Base-by-base conservation (phyloP, 35 echinoderm and acorn worm species). In the Ophioderma brevispina region DNA sequence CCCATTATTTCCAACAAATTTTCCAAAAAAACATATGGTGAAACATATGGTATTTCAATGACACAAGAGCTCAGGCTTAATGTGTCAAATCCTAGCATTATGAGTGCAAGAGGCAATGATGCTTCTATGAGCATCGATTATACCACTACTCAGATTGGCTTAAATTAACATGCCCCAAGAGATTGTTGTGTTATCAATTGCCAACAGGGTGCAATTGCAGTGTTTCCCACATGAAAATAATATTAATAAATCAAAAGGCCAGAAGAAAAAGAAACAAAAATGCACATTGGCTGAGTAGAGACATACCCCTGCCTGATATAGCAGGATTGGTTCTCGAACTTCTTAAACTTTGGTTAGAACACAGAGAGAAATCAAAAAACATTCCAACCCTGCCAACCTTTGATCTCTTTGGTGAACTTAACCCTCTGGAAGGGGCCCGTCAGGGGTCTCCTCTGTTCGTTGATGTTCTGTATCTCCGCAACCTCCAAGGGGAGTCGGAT, bases 361-460 rank as follows among this genome's bases (percentile, higher is more conserved):
- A 8, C 28, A 70, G 10, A 2, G 23, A 70, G 59, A 25, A 3
- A 70, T 4, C 5, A 70, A 25, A 70, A 70, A 70, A 49, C 8
- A 52, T 52, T 52, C 46, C 23, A 70, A 70, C 59, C 23, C 5
- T 70, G 59, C 81, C 64, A 35, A 98, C 96, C 97, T 93, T 93
- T 95, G 49, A 99, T 99, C 87, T 99, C 97, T 99, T 99, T 99
- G 93, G 97, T 99, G 88, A 99, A 99, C 64, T 99, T 99, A 59
- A 99, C 97, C 64, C 97, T 85, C 88, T 99, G 97, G 31, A n/a
- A n/a, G 46, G 97, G 95, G 78, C 95, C 97, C 1, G 93, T 93
- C 32, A 99, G 91, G 33, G 97, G 93, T 64, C 97, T 82, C 13
- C 97, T 82, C 55, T 99, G 94, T 76, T 99, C 97, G 42, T 76